Evolutionary conservation across 2,113 vertebrate species (phyloP).

Genomic region (Mionectes macconnelli): DNA sequence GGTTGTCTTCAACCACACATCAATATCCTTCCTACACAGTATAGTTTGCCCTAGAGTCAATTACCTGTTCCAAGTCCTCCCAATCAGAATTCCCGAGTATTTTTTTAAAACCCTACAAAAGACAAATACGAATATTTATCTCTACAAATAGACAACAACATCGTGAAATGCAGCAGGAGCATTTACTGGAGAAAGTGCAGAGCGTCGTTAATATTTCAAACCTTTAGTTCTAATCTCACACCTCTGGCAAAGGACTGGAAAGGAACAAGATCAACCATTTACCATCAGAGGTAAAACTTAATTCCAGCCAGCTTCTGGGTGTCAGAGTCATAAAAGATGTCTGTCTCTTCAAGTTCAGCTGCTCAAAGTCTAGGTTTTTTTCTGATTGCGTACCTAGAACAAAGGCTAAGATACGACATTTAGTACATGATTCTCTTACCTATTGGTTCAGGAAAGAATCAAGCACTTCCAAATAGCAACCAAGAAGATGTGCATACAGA

Average conservation of each 20-base stretch:
- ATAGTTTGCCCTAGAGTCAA: constrained; percentile 18
- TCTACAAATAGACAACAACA: constrained; percentile 27
- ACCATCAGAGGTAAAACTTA: not conserved
- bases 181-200: not conserved
- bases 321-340: not conserved
- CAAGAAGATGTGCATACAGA: not conserved
- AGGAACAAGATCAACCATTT: not conserved
- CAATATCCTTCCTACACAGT: not conserved
- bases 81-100: constrained; percentile 69
- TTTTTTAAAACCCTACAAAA: constrained; percentile 70
- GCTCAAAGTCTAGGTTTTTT: not conserved
- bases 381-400: not conserved
- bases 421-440: not conserved
- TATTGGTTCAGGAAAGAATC: not conserved
- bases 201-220: not conserved
- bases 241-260: not conserved
- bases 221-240: not conserved
- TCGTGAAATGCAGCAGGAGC: constrained; percentile 33
- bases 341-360: not conserved
- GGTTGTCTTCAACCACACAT: not conserved
- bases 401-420: not conserved
- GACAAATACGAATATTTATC: constrained; percentile 35
- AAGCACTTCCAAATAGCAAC: not conserved
- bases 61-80: constrained; percentile 75
- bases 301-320: not conserved